A percentile compares a stretch with the other conserved stretches of the same genome.
Conservation (phyloP, 1,140 invertebrate genomes). For the Chelonus insularis region DNA sequence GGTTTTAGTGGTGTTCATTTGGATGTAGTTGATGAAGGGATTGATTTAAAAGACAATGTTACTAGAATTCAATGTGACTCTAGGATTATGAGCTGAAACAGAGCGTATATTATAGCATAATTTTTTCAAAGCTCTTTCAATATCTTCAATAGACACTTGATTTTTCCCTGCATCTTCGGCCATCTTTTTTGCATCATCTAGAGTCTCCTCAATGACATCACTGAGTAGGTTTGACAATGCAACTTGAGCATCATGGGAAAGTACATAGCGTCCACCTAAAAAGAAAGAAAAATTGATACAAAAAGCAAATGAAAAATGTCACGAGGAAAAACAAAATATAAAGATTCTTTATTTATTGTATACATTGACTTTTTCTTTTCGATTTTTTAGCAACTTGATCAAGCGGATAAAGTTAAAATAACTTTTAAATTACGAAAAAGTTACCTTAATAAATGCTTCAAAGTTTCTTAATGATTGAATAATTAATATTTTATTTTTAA, state of each 20-base stretch:
- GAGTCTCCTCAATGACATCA: conserved; percentile 49
- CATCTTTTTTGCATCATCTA: conserved; percentile 46
- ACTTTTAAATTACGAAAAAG: not conserved
- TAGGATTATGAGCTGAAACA: no score
- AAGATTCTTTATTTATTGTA: conserved; percentile 4
- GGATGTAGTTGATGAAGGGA: no score
- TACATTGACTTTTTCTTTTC: not conserved
- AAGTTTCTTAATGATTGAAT: no score
- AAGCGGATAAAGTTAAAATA: not conserved
- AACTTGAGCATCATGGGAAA: conserved; percentile 41
- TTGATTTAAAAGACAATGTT: no score
- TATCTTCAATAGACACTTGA: conserved; percentile 39
- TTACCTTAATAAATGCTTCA: no score
- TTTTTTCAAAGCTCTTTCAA: conserved; percentile 42
- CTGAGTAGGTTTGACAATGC: conserved; percentile 44
- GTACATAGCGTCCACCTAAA: conserved; percentile 37
- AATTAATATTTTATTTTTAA: not conserved
- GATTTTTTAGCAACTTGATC: not conserved
- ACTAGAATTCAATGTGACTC: no score
- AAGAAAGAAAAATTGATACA: not conserved
- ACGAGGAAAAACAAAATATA: no score
- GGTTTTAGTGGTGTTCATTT: no score
- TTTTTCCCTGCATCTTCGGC: conserved; percentile 41
- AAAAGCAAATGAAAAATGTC: not conserved
- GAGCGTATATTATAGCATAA: conserved; percentile 42